Conservation (phyloP, 2,797 vertebrate genomes). For the Helarctos malayanus region DNA sequence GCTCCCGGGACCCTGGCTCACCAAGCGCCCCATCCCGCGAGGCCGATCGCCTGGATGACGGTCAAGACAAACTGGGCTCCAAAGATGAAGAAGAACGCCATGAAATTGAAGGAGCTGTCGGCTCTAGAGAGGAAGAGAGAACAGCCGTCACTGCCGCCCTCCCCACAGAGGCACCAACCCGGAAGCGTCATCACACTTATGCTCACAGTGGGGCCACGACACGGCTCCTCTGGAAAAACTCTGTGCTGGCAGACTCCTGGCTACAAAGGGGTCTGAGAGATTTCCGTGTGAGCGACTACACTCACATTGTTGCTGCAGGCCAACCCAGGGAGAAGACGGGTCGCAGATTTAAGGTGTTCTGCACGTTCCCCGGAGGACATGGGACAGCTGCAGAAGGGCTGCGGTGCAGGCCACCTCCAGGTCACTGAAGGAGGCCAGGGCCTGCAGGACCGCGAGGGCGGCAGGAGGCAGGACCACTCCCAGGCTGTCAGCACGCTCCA, state of each 20-base stretch:
- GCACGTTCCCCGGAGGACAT: not conserved
- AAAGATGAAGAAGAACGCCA: conserved; percentile 98
- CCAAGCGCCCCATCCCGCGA: conserved; percentile 96
- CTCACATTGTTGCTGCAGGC: accelerated
- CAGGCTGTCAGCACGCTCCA: accelerated
- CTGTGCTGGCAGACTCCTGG: not conserved
- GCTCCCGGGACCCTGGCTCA: conserved; percentile 87
- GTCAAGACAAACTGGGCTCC: conserved; percentile 94
- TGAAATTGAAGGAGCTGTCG: conserved; percentile 99
- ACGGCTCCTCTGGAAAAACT: not conserved
- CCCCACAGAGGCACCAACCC: not conserved
- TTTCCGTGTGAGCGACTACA: not conserved
- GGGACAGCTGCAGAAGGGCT: too few relatives aligned
- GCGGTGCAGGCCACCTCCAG: not conserved
- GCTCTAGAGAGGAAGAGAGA: conserved; percentile 90
- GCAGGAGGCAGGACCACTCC: not conserved
- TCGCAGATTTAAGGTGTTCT: accelerated
- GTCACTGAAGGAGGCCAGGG: not conserved
- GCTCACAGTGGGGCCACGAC: not conserved
- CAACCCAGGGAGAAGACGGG: too few relatives aligned
- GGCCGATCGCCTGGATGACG: conserved; percentile 93
- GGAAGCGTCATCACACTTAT: accelerated
- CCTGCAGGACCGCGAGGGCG: not conserved
- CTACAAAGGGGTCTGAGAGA: not conserved
- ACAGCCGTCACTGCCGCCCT: accelerated